Conservation (phyloP, 2,113 vertebrate genomes). For the Hiodon tergisus region DNA sequence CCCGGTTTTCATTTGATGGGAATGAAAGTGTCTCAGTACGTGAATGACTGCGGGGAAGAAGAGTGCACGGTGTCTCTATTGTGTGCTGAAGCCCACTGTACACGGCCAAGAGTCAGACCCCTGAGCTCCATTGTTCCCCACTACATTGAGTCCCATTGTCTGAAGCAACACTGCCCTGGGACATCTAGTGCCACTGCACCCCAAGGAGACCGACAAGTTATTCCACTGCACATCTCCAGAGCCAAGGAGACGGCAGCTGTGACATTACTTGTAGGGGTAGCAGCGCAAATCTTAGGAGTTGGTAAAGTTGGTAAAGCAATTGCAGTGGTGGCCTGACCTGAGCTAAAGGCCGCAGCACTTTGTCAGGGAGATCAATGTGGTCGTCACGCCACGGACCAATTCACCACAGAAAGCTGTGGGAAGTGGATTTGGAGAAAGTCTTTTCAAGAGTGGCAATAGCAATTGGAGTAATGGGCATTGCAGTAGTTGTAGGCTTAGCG, state of each 20-base stretch:
- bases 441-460: background rate
- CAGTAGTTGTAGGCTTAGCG: background rate
- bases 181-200: background rate
- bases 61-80: slow-evolving; percentile 9
- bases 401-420: background rate
- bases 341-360: background rate
- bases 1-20: background rate
- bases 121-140: slow-evolving; percentile 5
- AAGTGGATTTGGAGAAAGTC: background rate
- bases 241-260: background rate
- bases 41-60: background rate
- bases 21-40: background rate
- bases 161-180: background rate
- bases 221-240: background rate
- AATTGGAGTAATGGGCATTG: slow-evolving; percentile 6
- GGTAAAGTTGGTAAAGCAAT: background rate
- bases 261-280: background rate
- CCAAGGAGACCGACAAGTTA: background rate
- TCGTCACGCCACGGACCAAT: background rate
- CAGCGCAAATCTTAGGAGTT: background rate
- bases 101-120: background rate
- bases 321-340: background rate
- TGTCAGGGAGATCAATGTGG: background rate
- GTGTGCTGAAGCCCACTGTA: background rate
- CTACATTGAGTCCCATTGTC: slow-evolving; percentile 21